Evolutionary conservation across 2,888 invertebrate genomes (phyloP).

Genomic region (Drosophila siamana): DNA sequence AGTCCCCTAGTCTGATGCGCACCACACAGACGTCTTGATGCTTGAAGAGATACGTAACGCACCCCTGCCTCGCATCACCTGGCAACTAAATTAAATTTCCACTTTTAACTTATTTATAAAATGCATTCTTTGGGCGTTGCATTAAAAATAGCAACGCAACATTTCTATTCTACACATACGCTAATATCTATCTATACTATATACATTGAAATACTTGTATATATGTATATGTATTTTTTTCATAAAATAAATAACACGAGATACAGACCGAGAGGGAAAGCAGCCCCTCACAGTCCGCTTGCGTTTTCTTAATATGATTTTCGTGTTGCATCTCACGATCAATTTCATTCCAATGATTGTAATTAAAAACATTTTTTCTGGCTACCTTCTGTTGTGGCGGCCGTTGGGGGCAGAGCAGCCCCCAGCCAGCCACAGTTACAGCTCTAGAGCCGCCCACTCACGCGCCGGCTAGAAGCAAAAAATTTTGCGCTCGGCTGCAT

Average conservation of each 20-base stretch:
- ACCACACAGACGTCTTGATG: background rate
- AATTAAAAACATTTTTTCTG: slow-evolving; percentile 71
- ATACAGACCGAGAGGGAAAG: slow-evolving; percentile 15
- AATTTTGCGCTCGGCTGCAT: slow-evolving; percentile 61
- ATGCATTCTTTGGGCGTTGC: slow-evolving; percentile 43
- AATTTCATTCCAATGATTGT: slow-evolving; percentile 75
- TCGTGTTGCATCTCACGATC: slow-evolving; percentile 74
- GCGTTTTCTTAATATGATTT: slow-evolving; percentile 73
- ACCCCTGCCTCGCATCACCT: slow-evolving; percentile 28
- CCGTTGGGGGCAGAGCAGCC: slow-evolving; percentile 21
- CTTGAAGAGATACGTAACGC: slow-evolving; percentile 6
- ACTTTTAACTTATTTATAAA: slow-evolving; percentile 66
- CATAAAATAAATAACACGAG: slow-evolving; percentile 58
- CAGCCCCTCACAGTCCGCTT: slow-evolving; percentile 3
- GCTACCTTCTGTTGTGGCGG: background rate
- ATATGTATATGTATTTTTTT: slow-evolving; percentile 14
- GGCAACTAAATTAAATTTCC: slow-evolving; percentile 57
- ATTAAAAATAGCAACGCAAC: slow-evolving; percentile 51
- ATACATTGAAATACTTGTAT: too few relatives aligned
- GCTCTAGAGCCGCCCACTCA: slow-evolving; percentile 51
- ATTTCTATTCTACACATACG: slow-evolving; percentile 31
- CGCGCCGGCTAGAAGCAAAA: slow-evolving; percentile 48
- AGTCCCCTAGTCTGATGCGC: background rate
- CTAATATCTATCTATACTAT: slow-evolving; percentile 1
- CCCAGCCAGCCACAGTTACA: background rate